Percentiles rank a stretch among this genome's conserved stretches.
Conservation (phyloP, 37 sponge, comb jelly and placozoan species). For the Haliclona indistincta region DNA sequence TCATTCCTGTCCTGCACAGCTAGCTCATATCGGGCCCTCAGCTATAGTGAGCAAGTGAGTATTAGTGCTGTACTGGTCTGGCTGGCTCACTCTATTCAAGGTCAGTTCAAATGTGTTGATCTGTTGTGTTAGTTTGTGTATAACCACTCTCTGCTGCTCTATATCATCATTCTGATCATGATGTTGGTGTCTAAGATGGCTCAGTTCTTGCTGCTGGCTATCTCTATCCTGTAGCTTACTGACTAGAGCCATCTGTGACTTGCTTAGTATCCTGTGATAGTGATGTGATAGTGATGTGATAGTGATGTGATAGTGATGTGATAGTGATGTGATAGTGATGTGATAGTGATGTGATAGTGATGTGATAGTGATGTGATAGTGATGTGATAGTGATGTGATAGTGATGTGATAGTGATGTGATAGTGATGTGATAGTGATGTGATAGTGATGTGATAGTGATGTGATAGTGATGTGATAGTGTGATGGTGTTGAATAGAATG, state of each 20-base stretch:
- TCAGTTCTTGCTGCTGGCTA: constrained; percentile 67
- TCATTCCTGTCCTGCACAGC: constrained; percentile 95
- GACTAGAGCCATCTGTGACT: not conserved
- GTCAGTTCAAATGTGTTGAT: constrained; percentile 79
- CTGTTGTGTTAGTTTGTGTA: constrained; percentile 74
- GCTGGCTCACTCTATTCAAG: constrained; percentile 76
- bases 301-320: no score
- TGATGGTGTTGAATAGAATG: no score
- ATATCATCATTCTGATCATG: constrained; percentile 46
- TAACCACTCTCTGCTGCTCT: constrained; percentile 67
- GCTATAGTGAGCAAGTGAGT: constrained; percentile 29
- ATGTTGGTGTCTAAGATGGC: constrained; percentile 48
- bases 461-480: no score
- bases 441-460: no score
- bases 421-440: no score
- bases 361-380: no score
- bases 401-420: no score
- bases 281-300: no score
- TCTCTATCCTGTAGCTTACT: constrained; percentile 82
- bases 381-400: no score
- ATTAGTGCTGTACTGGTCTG: not conserved
- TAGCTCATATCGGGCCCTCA: constrained; percentile 81
- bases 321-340: no score
- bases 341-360: no score
- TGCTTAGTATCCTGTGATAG: not conserved